Base-by-base conservation (phyloP, 2,797 vertebrate genomes). In the Xenopus petersii region DNA sequence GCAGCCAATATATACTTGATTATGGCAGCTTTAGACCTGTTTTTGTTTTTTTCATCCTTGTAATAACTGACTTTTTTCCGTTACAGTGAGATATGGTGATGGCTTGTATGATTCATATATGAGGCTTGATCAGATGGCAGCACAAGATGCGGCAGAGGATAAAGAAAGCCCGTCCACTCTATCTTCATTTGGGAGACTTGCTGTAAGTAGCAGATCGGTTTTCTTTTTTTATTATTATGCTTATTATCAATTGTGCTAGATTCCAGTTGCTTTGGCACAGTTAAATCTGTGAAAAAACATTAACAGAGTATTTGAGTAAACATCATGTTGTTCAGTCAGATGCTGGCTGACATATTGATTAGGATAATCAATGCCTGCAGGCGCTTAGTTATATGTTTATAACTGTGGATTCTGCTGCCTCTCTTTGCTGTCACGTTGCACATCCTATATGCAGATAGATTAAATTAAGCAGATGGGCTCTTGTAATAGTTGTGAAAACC, bases 81-180 rank as follows among this genome's bases (percentile, higher is more conserved):
- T 88, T 81, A 55, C 87, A 94, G 93, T 85, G 80, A 95, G 96
- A 81, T 94, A 97, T 74, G 95, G 89, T 12, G 96, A 98, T 81
- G 93, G 93, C 81, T 90, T 98, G 0, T 98, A 95, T 69, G 96
- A 98, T 86, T 96, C 96, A 42, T 98, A 98, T 81, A 96, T 98
- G 95, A 96, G 96, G 85, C 94, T 95, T 55, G 97, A 98, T 89
- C 96, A 97, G 81, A 92, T 94, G 67, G 91, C 91, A 75, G 96
- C 94, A 81, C 92, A 96, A 76, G 94, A 96, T 54, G 80, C 88
- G 55, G 84, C 95, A 75, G 87, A 92, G 61, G 93, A 92, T 70
- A 88, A 89, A 64, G 87, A 81, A 84, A 94, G 92, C 86, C 92
- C 94, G 9, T 89, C 95, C 15, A 93, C 92, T 78, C 87, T 94